Evolutionary conservation across 2,797 vertebrate genomes (phyloP).

Genomic region (Geotrypetes seraphini): DNA sequence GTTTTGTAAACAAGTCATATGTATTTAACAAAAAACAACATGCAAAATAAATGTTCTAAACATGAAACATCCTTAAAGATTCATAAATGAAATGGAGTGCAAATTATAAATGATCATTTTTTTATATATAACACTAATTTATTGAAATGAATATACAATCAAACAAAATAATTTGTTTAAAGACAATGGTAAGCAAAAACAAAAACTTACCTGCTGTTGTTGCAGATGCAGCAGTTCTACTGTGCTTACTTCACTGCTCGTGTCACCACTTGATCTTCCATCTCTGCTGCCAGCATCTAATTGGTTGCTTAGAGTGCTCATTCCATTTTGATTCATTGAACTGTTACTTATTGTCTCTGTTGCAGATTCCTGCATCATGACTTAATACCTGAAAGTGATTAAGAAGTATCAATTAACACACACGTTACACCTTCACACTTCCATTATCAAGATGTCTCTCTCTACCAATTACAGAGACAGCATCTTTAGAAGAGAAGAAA

Average conservation of each 20-base stretch:
- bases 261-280: slow-evolving; percentile 98
- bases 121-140: too few relatives aligned
- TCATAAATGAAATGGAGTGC: too few relatives aligned
- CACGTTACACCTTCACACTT: slow-evolving; percentile 78
- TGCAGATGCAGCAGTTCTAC: slow-evolving; percentile 99
- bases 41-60: slow-evolving; percentile 13
- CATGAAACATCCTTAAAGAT: too few relatives aligned
- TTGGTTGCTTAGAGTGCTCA: slow-evolving; percentile 99
- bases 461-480: slow-evolving; percentile 92
- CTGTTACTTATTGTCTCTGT: slow-evolving; percentile 99
- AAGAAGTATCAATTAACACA: slow-evolving; percentile 98
- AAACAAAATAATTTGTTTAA: slow-evolving; percentile 29
- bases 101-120: too few relatives aligned
- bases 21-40: slow-evolving; percentile 29
- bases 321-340: slow-evolving; percentile 99
- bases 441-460: slow-evolving; percentile 91
- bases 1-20: slow-evolving; percentile 22
- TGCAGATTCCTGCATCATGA: slow-evolving; percentile 99
- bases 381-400: slow-evolving; percentile 99
- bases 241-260: slow-evolving; percentile 96
- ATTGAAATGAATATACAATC: too few relatives aligned
- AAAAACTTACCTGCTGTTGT: slow-evolving; percentile 99
- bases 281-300: slow-evolving; percentile 99
- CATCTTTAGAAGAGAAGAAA: slow-evolving; percentile 53
- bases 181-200: slow-evolving; percentile 56